A percentile compares a stretch with the other conserved stretches of the same genome.
Conservation (phyloP, 2,113 vertebrate genomes). For the Perca schrenkii region DNA sequence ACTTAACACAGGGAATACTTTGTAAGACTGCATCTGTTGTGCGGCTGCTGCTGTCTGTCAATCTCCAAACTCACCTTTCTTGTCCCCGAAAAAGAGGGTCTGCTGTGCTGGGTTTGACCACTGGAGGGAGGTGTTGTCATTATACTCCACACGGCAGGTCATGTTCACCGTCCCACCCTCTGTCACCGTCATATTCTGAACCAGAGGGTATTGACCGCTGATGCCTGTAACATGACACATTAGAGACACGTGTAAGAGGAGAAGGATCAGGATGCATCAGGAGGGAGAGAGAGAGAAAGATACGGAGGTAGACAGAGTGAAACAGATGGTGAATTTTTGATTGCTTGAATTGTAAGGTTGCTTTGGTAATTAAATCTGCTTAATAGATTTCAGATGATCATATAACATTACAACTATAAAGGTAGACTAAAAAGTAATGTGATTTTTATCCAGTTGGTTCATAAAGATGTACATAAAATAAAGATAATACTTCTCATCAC, state of each 20-base stretch:
- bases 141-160: constrained; percentile 99
- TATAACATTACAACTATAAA: not conserved
- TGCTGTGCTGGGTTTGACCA: constrained; percentile 99
- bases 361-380: constrained; percentile 18
- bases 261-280: constrained; percentile 19
- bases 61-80: constrained; percentile 90
- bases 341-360: constrained; percentile 14
- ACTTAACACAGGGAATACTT: constrained; percentile 22
- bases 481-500: not conserved
- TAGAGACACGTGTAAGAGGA: constrained; percentile 24
- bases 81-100: constrained; percentile 98
- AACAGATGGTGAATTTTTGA: constrained; percentile 32
- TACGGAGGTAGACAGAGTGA: constrained; percentile 4
- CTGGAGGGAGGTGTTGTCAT: constrained; percentile 99
- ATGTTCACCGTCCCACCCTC: constrained; percentile 95
- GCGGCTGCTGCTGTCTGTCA: constrained; percentile 14
- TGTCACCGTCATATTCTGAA: constrained; percentile 96
- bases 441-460: not conserved
- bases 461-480: constrained; percentile 1
- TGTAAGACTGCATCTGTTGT: constrained; percentile 21
- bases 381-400: not conserved
- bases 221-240: constrained; percentile 82
- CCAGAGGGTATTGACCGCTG: constrained; percentile 96
- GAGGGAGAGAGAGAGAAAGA: constrained; percentile 5
- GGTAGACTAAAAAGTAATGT: not conserved